Evolutionary conservation across 2,888 invertebrate species (phyloP).

Genomic region (Brachylomia viminalis): DNA sequence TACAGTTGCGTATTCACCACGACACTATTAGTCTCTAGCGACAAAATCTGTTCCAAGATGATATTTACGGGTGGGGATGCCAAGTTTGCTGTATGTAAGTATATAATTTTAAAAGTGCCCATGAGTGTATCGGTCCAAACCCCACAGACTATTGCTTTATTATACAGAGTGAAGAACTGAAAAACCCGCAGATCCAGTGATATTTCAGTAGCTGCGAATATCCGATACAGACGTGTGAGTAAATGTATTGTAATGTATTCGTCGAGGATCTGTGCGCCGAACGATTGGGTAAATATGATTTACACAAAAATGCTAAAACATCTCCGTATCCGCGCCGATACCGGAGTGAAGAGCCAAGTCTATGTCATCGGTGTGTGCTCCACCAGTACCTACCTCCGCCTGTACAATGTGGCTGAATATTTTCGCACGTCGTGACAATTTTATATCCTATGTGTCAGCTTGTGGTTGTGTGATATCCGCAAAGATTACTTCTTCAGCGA

Average conservation of each 20-base stretch:
- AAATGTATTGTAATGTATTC: slow-evolving; percentile 61
- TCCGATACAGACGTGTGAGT: slow-evolving; percentile 13
- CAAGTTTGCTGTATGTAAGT: neutral
- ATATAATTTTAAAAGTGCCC: neutral
- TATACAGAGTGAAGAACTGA: neutral
- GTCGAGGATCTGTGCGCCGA: slow-evolving; percentile 15
- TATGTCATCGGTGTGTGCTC: neutral
- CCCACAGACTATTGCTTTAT: neutral
- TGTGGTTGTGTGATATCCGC: neutral
- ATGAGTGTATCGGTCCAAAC: neutral
- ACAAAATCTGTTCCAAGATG: neutral
- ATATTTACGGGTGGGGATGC: neutral
- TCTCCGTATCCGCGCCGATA: neutral
- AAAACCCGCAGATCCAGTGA: neutral
- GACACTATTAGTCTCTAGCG: neutral
- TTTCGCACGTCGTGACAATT: neutral
- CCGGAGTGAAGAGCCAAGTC: neutral
- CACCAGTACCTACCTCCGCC: neutral
- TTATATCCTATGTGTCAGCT: neutral
- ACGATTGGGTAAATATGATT: slow-evolving; percentile 30
- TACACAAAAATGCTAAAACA: slow-evolving; percentile 25
- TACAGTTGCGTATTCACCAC: neutral
- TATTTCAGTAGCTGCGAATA: neutral
- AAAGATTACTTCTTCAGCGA: neutral
- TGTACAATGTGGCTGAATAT: neutral